Evolutionary conservation across 2,888 invertebrate species (phyloP).

Genomic region (Orchestes rusci): DNA sequence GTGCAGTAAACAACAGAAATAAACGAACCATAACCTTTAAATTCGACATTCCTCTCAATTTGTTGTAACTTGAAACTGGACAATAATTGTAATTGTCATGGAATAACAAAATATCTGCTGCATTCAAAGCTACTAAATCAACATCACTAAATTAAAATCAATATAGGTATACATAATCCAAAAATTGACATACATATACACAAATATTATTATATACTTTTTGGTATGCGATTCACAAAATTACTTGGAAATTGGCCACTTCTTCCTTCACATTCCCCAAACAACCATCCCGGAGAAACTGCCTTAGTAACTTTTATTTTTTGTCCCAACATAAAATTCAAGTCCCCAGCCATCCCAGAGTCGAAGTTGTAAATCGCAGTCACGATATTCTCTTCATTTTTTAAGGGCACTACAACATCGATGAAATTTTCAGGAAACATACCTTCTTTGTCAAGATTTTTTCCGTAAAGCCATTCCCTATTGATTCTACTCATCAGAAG

Average conservation of each 20-base stretch:
- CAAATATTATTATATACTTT: too few relatives aligned
- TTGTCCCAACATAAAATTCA: conserved; percentile 39
- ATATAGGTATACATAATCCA: too few relatives aligned
- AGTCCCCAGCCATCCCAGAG: conserved; percentile 44
- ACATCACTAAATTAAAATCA: too few relatives aligned
- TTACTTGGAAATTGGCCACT: conserved; percentile 74
- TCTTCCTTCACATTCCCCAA: conserved; percentile 59
- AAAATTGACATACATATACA: too few relatives aligned
- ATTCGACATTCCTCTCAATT: too few relatives aligned
- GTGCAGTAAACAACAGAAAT: too few relatives aligned
- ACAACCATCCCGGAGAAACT: conserved; percentile 72
- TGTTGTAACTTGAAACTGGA: too few relatives aligned
- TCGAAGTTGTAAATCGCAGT: conserved; percentile 69
- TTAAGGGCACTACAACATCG: conserved; percentile 64
- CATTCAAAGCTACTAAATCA: too few relatives aligned
- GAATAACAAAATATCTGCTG: too few relatives aligned
- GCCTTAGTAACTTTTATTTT: conserved; percentile 57
- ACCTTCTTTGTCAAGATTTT: conserved; percentile 57
- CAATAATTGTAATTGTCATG: too few relatives aligned
- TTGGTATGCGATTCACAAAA: conserved; percentile 49
- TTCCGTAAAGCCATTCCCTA: conserved; percentile 74
- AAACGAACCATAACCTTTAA: too few relatives aligned
- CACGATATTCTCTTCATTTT: conserved; percentile 45
- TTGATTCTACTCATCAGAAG: conserved; percentile 63
- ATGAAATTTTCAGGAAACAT: conserved; percentile 79